Conservation (phyloP, 2,797 vertebrate species). For the Trachops cirrhosus region DNA sequence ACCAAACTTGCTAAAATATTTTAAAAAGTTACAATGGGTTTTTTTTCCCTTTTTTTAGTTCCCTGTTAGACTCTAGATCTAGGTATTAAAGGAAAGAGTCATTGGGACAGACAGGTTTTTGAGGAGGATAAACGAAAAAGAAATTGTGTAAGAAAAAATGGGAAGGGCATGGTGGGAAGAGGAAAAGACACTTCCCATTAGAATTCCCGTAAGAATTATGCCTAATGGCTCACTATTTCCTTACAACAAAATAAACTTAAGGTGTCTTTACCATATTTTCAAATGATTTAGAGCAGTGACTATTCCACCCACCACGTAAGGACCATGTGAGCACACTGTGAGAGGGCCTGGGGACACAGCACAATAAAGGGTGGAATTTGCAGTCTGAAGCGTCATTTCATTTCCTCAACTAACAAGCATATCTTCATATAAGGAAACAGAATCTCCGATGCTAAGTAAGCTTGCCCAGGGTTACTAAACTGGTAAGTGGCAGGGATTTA, state of each 20-base stretch:
- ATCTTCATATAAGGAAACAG: background rate
- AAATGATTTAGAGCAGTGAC: background rate
- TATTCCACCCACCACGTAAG: background rate
- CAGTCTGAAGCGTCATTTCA: background rate
- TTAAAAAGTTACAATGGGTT: background rate
- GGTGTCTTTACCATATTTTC: background rate
- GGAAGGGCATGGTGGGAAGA: background rate
- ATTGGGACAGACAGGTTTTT: background rate
- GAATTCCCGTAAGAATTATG: background rate
- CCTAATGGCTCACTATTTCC: background rate
- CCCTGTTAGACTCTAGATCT: background rate
- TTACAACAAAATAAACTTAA: background rate
- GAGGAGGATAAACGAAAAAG: background rate
- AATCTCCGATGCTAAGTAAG: background rate
- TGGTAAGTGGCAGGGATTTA: background rate
- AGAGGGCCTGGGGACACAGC: background rate
- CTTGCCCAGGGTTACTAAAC: background rate
- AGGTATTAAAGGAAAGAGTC: background rate
- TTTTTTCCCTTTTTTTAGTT: background rate
- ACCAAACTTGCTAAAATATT: conserved; percentile 48
- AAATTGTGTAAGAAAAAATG: background rate
- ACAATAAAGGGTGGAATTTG: rapidly evolving
- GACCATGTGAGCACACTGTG: rapidly evolving
- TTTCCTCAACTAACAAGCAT: background rate
- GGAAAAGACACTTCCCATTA: background rate